A percentile compares a stretch with the other conserved stretches of the same genome.
Evolutionary conservation across 2,113 vertebrate genomes (phyloP).

Genomic region (Physeter macrocephalus): DNA sequence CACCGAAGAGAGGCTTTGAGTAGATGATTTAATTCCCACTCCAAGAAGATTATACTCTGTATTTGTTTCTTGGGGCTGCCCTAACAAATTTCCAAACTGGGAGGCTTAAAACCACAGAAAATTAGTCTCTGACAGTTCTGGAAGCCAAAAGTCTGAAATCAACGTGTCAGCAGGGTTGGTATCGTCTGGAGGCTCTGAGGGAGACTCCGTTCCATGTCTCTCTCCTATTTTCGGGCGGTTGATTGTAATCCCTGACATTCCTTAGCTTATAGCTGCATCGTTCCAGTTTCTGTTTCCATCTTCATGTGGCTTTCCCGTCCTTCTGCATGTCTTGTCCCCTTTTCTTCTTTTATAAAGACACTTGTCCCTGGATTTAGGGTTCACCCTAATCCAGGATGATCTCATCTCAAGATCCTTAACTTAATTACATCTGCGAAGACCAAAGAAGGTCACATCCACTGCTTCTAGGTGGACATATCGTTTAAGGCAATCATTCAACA

Average conservation of each 20-base stretch:
- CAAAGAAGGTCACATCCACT: background rate
- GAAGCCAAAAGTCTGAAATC: background rate
- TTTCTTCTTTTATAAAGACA: background rate
- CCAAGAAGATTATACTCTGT: no score
- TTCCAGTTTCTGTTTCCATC: background rate
- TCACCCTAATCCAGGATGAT: background rate
- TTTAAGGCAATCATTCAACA: no score
- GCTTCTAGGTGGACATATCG: background rate
- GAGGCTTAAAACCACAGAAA: background rate
- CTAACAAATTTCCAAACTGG: background rate
- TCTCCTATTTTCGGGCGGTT: background rate
- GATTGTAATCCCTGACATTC: no score
- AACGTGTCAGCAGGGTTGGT: fast-evolving
- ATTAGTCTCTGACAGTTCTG: background rate
- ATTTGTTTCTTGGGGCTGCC: background rate
- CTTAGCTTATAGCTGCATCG: background rate
- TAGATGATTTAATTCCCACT: background rate
- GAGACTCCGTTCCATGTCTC: background rate
- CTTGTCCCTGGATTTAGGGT: background rate
- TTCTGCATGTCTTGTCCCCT: fast-evolving
- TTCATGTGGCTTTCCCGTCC: background rate
- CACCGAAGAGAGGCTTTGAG: background rate
- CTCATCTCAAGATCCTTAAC: background rate
- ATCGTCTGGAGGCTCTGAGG: background rate
- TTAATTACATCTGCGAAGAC: background rate